Percentiles rank a stretch among this genome's conserved stretches.
These are phyloP conservation scores for Archips xylosteana DNA, from an alignment of 2,888 invertebrate genomes.

Conservation along the genomic window DNA sequence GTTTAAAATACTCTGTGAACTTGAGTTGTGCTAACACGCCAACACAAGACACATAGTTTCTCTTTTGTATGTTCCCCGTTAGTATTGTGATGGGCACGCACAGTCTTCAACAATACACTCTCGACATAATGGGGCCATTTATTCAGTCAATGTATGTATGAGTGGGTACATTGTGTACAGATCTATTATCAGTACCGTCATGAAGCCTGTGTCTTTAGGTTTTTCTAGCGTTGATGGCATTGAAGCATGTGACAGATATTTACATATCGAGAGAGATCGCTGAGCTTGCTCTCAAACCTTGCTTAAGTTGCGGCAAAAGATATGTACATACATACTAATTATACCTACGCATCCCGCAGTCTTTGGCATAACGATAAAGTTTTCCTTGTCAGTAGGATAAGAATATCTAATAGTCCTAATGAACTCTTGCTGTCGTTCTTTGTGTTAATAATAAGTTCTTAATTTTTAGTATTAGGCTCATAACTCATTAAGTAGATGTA, in stretches of 20 bases:
- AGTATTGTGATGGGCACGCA: slow-evolving; percentile 78
- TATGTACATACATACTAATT: not conserved
- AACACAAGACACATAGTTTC: slow-evolving; percentile 56
- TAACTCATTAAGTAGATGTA: too few species aligned
- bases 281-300: not conserved
- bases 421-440: too few species aligned
- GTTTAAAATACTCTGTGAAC: slow-evolving; percentile 40
- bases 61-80: slow-evolving; percentile 67
- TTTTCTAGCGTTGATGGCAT: slow-evolving; percentile 23
- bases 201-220: slow-evolving; percentile 48
- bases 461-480: too few species aligned
- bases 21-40: slow-evolving; percentile 56
- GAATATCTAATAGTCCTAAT: too few species aligned
- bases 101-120: slow-evolving; percentile 79
- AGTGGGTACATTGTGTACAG: slow-evolving; percentile 62
- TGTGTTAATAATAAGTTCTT: too few species aligned
- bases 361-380: not conserved
- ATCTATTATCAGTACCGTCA: slow-evolving; percentile 56
- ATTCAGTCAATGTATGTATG: slow-evolving; percentile 71
- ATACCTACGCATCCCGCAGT: not conserved
- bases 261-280: not conserved
- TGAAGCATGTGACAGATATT: slow-evolving; percentile 6
- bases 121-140: slow-evolving; percentile 81
- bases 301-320: not conserved
- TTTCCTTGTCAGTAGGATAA: too few species aligned